phyloP scores from a whole-genome alignment of 35 echinoderm and acorn worm species.

The Apostichopus californicus region DNA sequence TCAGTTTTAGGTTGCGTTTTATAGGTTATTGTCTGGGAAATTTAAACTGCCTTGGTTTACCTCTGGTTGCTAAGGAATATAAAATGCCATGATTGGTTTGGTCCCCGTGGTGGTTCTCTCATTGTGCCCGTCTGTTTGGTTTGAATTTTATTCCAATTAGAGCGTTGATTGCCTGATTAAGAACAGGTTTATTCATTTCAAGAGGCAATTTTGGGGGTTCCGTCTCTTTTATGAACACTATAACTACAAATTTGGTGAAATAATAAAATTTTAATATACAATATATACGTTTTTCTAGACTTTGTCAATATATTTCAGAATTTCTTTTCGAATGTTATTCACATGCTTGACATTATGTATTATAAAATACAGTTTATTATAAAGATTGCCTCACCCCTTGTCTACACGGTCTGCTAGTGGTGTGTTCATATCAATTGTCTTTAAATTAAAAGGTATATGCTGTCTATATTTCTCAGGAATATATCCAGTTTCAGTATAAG shows the following conservation, averaged over 20 bases:
- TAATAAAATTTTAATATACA: constrained; percentile 2
- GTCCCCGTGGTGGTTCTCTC: constrained; percentile 1
- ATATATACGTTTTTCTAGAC: not conserved
- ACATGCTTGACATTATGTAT: not conserved
- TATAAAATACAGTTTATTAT: not conserved
- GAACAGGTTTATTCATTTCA: constrained; percentile 19
- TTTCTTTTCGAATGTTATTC: not conserved
- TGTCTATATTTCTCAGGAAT: no score
- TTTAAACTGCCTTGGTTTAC: not conserved
- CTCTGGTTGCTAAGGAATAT: constrained; percentile 5
- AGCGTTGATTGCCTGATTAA: not conserved
- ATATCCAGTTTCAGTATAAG: no score
- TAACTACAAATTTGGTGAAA: not conserved
- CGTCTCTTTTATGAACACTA: not conserved
- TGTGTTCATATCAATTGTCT: no score
- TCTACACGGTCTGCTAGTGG: not conserved
- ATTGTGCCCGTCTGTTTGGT: not conserved
- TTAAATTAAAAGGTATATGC: no score
- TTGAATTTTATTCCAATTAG: constrained; percentile 24
- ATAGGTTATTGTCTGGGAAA: constrained; percentile 3
- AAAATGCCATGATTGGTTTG: not conserved
- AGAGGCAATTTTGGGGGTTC: not conserved
- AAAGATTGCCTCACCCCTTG: not conserved
- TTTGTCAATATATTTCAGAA: not conserved
- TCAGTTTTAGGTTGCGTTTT: no score